Evolutionary conservation across 35 echinoderm and acorn worm species (phyloP), one percentile per base, ranked within the genome.

Genomic region (Anneissia japonica): DNA sequence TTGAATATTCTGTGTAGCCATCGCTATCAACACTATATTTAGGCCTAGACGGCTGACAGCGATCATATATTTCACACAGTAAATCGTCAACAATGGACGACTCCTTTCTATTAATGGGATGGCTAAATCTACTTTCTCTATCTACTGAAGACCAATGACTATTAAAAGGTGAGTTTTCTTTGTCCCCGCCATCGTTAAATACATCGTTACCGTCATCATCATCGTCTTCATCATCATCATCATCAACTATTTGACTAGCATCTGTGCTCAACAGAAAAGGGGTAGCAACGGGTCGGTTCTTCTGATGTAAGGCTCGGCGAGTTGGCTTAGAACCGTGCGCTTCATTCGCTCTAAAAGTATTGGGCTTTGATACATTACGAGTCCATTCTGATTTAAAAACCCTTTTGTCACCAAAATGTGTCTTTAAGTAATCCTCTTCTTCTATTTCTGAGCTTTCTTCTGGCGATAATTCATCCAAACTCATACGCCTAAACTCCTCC

Each of bases 1-100:
- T 94, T 13, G 95, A 97, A 86, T 87, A 97, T 76, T 97, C 95
- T 7, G 95, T 97, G 16, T 93, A 93, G 21, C 95, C 95, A 91
- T 97, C 95, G 64, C 95, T 97, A 74, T 97, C 95, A 32, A 92
- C 82, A 46, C 79, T 91, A 4, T 77, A 86, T 84, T 85, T 88
- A 26, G 75, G 81, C 0, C 84, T 36, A 17, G 87, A 82, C 32
- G 86, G 35, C 30, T 97, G 95, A 82, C 88, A 93, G 23, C 91
- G 84, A 39, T 97, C 95, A 74, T 97, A 97, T 78, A 97, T 97
- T 46, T 97, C 95, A 35, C 90, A 97, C 36, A 97, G 55, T 76
- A 97, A 81, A 77, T 92, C 95, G 72, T 97, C 95, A 38, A 97
- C 84, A 35, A 93, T 97, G 77, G 91, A 93, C 32, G 91, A 89